Percentiles rank a stretch among this genome's conserved stretches.
These are phyloP conservation scores for Macheiramphus alcinus DNA, from an alignment of 2,113 vertebrate species.

Conservation along the genomic window DNA sequence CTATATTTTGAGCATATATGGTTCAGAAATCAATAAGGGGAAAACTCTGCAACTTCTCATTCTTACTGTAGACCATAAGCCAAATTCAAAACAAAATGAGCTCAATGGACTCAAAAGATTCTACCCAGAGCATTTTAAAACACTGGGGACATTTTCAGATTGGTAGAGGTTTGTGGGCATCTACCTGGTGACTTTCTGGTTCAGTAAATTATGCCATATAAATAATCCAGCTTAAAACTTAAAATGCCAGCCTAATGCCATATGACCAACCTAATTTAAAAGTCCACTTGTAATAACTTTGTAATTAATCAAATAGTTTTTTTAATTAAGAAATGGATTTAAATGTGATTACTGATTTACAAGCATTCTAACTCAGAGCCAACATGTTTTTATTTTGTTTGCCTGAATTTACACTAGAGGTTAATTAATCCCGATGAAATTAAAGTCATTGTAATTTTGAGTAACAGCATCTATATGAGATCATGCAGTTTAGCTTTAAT, in stretches of 20 bases:
- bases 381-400: constrained; percentile 2
- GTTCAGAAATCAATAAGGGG: not conserved
- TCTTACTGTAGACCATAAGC: not conserved
- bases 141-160: not conserved
- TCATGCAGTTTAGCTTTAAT: not conserved
- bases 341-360: not conserved
- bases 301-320: not conserved
- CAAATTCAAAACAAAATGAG: not conserved
- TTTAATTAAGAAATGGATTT: constrained; percentile 26
- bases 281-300: not conserved
- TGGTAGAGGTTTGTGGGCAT: not conserved
- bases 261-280: not conserved
- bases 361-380: not conserved
- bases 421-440: constrained; percentile 14
- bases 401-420: not conserved
- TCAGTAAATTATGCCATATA: not conserved
- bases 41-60: not conserved
- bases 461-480: not conserved
- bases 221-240: not conserved
- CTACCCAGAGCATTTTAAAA: not conserved
- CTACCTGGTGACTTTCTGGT: not conserved
- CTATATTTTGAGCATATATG: not conserved
- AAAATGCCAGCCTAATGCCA: not conserved
- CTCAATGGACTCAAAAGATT: not conserved
- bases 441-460: not conserved